Conservation (phyloP, 2,113 vertebrate species). For the Rhegmatorhina hoffmannsi region DNA sequence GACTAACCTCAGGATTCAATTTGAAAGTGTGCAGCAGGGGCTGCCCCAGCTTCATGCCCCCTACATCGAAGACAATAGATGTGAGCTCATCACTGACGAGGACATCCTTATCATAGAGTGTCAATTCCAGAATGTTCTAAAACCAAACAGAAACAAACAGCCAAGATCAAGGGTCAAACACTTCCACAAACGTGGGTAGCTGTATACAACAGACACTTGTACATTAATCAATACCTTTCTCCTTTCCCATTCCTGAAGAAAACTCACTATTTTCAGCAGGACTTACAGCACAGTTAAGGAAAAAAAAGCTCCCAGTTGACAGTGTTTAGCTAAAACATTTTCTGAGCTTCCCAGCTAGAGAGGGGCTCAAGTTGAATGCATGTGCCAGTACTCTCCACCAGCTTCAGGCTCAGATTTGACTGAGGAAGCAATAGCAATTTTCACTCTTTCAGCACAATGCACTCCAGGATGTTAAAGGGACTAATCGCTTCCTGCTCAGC, state of each 20-base stretch:
- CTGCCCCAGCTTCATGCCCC: slow-evolving; percentile 55
- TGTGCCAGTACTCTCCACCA: background rate
- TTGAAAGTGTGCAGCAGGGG: slow-evolving; percentile 60
- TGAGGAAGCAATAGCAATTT: background rate
- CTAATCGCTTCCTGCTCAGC: background rate
- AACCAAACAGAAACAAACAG: background rate
- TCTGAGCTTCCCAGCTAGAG: background rate
- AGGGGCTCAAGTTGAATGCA: background rate
- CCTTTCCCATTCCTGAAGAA: background rate
- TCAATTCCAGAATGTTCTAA: slow-evolving; percentile 77
- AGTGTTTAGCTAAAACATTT: background rate
- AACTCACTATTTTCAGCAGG: background rate
- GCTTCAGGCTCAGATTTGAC: background rate
- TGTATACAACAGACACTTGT: fast-evolving
- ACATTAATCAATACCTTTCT: background rate
- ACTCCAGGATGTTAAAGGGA: background rate
- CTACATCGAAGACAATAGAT: slow-evolving; percentile 66
- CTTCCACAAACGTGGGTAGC: background rate
- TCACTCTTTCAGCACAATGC: background rate
- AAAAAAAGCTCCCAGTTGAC: background rate
- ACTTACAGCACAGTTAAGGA: background rate
- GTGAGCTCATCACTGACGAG: slow-evolving; percentile 66
- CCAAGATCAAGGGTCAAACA: background rate
- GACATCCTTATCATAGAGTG: slow-evolving; percentile 76
- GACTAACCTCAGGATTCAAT: slow-evolving; percentile 69